These are phyloP conservation scores for Falco berigora DNA, from an alignment of 2,797 vertebrate genomes.

Conservation along the genomic window DNA sequence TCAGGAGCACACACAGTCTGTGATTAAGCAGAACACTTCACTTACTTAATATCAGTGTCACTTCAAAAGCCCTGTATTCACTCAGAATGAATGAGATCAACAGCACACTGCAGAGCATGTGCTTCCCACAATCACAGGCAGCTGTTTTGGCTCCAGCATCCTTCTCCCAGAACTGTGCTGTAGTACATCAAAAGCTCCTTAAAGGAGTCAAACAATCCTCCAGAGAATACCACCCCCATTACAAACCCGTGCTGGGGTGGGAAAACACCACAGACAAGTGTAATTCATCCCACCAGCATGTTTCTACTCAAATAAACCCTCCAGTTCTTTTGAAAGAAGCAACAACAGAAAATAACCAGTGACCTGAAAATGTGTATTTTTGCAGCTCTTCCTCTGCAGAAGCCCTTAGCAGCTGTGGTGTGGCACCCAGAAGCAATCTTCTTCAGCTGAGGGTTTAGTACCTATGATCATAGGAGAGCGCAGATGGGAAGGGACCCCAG, in stretches of 20 bases:
- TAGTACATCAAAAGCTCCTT: not conserved
- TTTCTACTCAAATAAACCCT: not conserved
- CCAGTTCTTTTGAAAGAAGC: not conserved
- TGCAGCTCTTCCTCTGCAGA: not conserved
- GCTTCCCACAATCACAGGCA: not conserved
- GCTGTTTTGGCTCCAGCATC: not conserved
- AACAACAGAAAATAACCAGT: not conserved
- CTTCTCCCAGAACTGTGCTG: not conserved
- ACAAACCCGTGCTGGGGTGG: not conserved
- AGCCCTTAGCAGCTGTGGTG: not conserved
- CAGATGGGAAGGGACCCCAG: not conserved
- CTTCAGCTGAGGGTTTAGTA: not conserved
- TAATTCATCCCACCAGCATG: not conserved
- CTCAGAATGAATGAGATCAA: not conserved
- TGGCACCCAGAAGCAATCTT: not conserved
- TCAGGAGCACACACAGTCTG: not conserved
- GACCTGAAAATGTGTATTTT: not conserved
- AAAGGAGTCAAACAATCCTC: not conserved
- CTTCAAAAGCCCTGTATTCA: not conserved
- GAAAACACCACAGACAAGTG: not conserved
- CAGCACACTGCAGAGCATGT: not conserved
- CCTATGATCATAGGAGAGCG: fast-evolving
- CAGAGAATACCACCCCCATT: not conserved
- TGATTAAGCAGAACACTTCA: not conserved
- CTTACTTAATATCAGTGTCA: not conserved